Base-by-base conservation (phyloP, 1,140 invertebrate genomes). In the Palaemon carinicauda region DNA sequence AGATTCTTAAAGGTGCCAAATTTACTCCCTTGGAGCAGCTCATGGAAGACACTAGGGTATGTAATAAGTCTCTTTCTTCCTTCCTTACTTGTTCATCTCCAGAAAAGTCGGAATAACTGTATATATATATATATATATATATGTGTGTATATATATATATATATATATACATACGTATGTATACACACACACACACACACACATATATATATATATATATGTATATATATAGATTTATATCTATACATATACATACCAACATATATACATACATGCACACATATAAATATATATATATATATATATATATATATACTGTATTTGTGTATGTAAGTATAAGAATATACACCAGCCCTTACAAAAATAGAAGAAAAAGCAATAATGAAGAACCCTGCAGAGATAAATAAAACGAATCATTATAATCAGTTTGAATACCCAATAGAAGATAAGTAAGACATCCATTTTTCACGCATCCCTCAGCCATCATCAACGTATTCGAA, bases 41-140 rank as follows among this genome's bases (percentile, higher is more conserved):
- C 29, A 50, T 53, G 7, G 73, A 77, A 31, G 82, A 84, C 29
- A 84, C 73, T 27, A 56, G 82, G 33, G 82, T 84, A 24, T 77
- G 82, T 54, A 24, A 19, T 1, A 3, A 24, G 9, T 3, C 33
- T 29, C 7, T 73, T 29, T 50, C 73, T 10, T 50, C 15, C 73
- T 51, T 27, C n/a, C 21, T 41, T 41, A 15, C 33, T 41, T 12
- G 41, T 41, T 9, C 7, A 4, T 41, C 41, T 41, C 12, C 12
- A 0, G 41, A 4, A 5, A 41, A 41, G 3, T 41, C 33, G 33
- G 33, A 4, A 3, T 41, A 9, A 41, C 41, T 60, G 29, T 3
- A 27, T 24, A 69, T 69, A 24, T 69, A 69, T 69, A 24, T 69
- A 10, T 69, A 29, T 69, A n/a, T 69, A n/a, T 69, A n/a, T 29